These are phyloP conservation scores for Umimayanthus chanpuru DNA, from an alignment of 92 coral and sea anemone species.

Conservation along the genomic window DNA sequence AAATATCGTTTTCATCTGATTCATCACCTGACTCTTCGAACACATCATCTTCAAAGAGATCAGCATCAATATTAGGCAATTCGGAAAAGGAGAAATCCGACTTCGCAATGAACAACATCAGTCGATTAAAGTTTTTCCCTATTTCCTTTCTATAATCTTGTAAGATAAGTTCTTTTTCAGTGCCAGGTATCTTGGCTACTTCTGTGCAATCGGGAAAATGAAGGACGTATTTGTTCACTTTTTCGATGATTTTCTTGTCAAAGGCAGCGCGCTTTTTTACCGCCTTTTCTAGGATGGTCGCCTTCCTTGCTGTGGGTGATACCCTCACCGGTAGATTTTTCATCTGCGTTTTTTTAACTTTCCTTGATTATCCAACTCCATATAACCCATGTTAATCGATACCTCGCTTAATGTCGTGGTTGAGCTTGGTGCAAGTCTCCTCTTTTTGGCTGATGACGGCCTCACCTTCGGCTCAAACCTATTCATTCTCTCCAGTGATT, in stretches of 20 bases:
- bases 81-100: not conserved
- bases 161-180: not conserved
- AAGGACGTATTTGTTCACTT: slow-evolving; percentile 10
- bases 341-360: not conserved
- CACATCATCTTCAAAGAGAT: slow-evolving; percentile 4
- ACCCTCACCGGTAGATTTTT: slow-evolving; percentile 17
- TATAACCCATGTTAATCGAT: not conserved
- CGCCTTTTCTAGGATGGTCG: slow-evolving; percentile 1
- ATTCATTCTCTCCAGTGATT: not conserved
- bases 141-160: slow-evolving; percentile 9
- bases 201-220: not conserved
- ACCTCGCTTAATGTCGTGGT: not conserved
- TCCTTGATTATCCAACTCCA: slow-evolving; percentile 16
- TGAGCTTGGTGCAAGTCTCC: not conserved
- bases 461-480: slow-evolving; percentile 13
- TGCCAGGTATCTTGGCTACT: slow-evolving; percentile 11
- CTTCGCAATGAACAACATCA: not conserved
- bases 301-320: slow-evolving; percentile 5
- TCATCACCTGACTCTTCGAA: not conserved
- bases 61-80: slow-evolving; percentile 9
- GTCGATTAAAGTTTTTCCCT: slow-evolving; percentile 19
- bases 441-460: slow-evolving; percentile 8
- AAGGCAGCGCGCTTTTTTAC: slow-evolving; percentile 1
- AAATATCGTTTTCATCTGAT: not conserved
- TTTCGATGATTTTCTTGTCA: not conserved